Base-by-base conservation (phyloP, 2,113 vertebrate species). In the Scatophagus argus region DNA sequence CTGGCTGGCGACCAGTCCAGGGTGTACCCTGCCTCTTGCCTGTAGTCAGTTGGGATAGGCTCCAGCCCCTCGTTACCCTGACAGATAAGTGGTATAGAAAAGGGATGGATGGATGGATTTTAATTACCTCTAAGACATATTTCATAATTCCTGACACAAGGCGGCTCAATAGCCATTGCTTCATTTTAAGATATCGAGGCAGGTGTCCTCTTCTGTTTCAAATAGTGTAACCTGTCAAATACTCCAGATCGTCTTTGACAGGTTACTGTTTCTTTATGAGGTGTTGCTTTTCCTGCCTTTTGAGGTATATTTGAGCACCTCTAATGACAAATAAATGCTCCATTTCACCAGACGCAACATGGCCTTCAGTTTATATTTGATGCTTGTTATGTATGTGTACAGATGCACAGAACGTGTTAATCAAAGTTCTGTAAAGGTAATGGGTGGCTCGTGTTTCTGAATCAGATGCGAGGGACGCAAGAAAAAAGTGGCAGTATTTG, bases 261-360 rank as follows among this genome's bases (percentile, higher is more conserved):
- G 77, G 34, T 56, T 49, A 32, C n/a, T 21, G 60, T 46, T 51
- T 73, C 29, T 19, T 36, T 64, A 49, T 0, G 6, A 13, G 29
- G 43, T 74, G 77, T 81, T 74, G 66, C 74, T 39, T 73, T 55
- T 63, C 29, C 54, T 72, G 41, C 19, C 8, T 70, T n/a, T 55
- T 32, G 41, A 67, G 49, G 36, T 32, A 34, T 27, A n/a, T n/a
- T n/a, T n/a, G 21, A 62, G 32, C 6, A 63, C 21, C 76, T 49
- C 16, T 12, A 58, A 54, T 44, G 59, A 46, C 36, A 39, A 29
- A 39, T 27, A 59, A 13, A 21, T 68, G 41, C 62, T 58, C 41
- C 69, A 58, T 6, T 34, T 75, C 44, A 54, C 29, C 38, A 44
- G 32, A 44, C 36, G 52, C 49, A 47, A 46, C 46, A 46, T 43